Evolutionary conservation across 2,888 invertebrate genomes (phyloP).

Genomic region (Pachymerium ferrugineum): DNA sequence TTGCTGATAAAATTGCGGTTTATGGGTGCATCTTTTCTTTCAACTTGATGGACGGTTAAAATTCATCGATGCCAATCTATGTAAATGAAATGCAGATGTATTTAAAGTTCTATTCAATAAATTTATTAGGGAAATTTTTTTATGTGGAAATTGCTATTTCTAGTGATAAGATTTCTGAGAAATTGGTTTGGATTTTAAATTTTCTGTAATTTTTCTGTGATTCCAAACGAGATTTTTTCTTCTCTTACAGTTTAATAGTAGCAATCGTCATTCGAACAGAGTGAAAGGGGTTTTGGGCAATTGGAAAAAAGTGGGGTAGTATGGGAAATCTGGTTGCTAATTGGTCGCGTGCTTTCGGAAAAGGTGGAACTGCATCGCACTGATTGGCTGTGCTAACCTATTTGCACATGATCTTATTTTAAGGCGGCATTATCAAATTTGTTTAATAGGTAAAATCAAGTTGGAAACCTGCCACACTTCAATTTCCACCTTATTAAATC

Average conservation of each 20-base stretch:
- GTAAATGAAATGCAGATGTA: conserved; percentile 1
- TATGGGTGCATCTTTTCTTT: not conserved
- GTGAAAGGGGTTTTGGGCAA: not conserved
- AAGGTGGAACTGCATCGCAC: conserved; percentile 8
- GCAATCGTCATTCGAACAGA: not conserved
- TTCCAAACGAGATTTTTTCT: not conserved
- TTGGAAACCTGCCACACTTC: conserved; percentile 13
- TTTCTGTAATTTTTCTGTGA: not conserved
- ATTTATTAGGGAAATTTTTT: not conserved
- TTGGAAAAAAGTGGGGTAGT: not conserved
- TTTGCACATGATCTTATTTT: conserved; percentile 16
- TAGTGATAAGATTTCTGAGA: not conserved
- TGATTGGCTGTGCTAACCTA: conserved; percentile 17
- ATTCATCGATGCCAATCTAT: conserved; percentile 19
- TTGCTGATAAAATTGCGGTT: conserved; percentile 15
- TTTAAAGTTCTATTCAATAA: conserved; percentile 17
- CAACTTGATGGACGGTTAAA: conserved; percentile 10
- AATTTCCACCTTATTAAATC: conserved; percentile 10
- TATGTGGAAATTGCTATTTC: conserved; percentile 1
- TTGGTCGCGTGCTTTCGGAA: conserved; percentile 17
- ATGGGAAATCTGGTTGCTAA: conserved; percentile 1
- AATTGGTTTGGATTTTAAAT: conserved; percentile 1
- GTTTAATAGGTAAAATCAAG: conserved; percentile 19
- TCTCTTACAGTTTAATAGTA: not conserved
- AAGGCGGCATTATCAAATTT: conserved; percentile 19